Percentiles rank a stretch among this genome's conserved stretches.
Conservation (phyloP, 2,797 vertebrate species). For the Acrossocheilus fasciatus region DNA sequence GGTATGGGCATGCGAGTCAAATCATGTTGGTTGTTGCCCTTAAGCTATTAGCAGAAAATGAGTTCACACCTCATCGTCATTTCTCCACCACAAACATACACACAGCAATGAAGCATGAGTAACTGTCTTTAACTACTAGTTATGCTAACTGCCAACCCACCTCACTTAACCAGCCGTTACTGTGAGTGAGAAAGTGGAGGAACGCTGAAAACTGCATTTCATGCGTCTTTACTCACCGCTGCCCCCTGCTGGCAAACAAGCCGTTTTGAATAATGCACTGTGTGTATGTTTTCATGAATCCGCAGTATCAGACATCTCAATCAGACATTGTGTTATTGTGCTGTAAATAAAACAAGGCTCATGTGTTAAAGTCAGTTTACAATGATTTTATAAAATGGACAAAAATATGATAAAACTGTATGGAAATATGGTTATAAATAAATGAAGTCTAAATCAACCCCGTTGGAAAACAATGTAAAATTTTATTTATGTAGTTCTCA, state of each 20-base stretch:
- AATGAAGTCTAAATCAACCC: not conserved
- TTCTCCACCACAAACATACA: not conserved
- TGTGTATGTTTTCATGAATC: constrained; percentile 13
- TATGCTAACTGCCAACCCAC: not conserved
- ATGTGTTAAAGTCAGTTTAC: not conserved
- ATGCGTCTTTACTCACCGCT: constrained; percentile 26
- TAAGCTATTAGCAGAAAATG: not conserved
- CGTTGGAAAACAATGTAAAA: not conserved
- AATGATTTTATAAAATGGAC: not conserved
- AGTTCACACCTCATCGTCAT: constrained; percentile 28
- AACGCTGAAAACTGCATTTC: not conserved
- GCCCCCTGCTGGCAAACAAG: constrained; percentile 54
- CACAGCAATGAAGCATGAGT: not conserved
- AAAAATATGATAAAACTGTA: not conserved
- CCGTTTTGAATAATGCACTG: not conserved
- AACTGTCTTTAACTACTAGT: constrained; percentile 17
- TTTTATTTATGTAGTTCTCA: too few species aligned
- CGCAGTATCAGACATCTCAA: constrained; percentile 1
- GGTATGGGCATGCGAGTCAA: constrained; percentile 27
- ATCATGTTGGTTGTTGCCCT: constrained; percentile 12
- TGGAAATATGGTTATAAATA: not conserved
- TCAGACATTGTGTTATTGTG: not conserved
- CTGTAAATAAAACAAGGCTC: not conserved
- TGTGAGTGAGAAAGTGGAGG: not conserved
- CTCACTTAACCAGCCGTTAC: not conserved